Conservation (phyloP, 2,888 invertebrate genomes). For the Mesorhabditis sp. region DNA sequence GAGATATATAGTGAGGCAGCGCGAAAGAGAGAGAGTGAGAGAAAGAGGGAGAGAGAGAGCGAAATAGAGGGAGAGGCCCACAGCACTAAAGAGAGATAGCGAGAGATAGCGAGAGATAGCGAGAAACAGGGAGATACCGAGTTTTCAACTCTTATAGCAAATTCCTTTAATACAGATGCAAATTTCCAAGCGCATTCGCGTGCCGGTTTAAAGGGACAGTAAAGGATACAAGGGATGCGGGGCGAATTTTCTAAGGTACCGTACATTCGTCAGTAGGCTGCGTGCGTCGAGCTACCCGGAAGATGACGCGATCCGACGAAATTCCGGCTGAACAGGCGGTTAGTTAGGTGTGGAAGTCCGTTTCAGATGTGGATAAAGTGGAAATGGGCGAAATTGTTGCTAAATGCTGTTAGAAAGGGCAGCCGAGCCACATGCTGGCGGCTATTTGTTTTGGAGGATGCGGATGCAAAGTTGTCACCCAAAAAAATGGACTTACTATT, state of each 20-base stretch:
- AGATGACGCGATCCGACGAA: neutral
- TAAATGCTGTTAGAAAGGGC: neutral
- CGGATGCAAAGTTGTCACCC: neutral
- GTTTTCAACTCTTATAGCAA: too few relatives aligned
- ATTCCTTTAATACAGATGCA: too few relatives aligned
- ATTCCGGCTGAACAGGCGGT: neutral
- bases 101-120: too few relatives aligned
- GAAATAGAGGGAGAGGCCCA: too few relatives aligned
- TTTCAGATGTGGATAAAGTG: neutral
- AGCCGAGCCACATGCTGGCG: neutral
- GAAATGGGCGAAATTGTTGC: neutral
- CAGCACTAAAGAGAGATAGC: too few relatives aligned
- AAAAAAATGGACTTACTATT: conserved; percentile 35
- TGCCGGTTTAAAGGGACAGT: neutral
- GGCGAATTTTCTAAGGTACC: too few relatives aligned
- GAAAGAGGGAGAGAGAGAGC: too few relatives aligned
- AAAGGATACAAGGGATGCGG: neutral
- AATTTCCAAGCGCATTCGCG: too few relatives aligned
- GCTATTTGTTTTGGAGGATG: neutral
- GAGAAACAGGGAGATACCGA: too few relatives aligned
- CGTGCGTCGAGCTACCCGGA: neutral
- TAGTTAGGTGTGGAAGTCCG: too few relatives aligned
- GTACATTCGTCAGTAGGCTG: conserved; percentile 5
- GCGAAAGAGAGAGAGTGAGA: too few relatives aligned
- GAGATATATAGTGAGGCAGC: too few relatives aligned